phyloP scores from a whole-genome alignment of 2,888 invertebrate genomes.

The Augiades crinisus region DNA sequence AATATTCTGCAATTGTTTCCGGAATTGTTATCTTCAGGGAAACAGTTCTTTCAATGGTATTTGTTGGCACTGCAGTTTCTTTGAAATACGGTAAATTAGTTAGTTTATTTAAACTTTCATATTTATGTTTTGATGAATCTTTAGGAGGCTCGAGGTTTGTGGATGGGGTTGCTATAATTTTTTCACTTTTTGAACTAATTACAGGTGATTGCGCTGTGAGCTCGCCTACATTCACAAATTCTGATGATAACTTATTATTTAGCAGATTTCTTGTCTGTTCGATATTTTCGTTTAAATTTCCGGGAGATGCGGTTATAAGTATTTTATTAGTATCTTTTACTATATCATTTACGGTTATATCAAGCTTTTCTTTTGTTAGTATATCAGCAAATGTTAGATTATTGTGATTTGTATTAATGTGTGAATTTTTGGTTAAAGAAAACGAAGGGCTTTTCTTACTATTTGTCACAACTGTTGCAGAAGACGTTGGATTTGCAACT shows the following conservation, averaged over 20 bases:
- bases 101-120: conserved; percentile 50
- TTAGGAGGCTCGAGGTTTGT: conserved; percentile 57
- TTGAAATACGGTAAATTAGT: conserved; percentile 61
- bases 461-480: conserved; percentile 37
- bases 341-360: conserved; percentile 63
- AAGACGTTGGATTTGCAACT: conserved; percentile 42
- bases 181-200: conserved; percentile 46
- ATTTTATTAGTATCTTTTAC: conserved; percentile 62
- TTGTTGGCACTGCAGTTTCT: conserved; percentile 51
- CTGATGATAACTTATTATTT: conserved; percentile 44
- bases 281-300: too few species aligned
- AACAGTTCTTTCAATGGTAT: conserved; percentile 71
- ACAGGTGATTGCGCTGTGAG: conserved; percentile 50
- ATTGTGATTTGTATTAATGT: conserved; percentile 45
- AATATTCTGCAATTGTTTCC: conserved; percentile 63
- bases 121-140: conserved; percentile 38
- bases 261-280: conserved; percentile 36
- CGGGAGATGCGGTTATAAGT: conserved; percentile 52
- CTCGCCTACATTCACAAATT: conserved; percentile 45
- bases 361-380: conserved; percentile 66
- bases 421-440: conserved; percentile 43
- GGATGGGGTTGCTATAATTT: conserved; percentile 50
- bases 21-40: conserved; percentile 73
- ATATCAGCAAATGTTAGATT: conserved; percentile 66
- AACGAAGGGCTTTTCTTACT: conserved; percentile 40